Percentiles rank a stretch among this genome's conserved stretches.
Conservation (phyloP, 2,888 invertebrate species). For the Scaeva pyrastri region DNA sequence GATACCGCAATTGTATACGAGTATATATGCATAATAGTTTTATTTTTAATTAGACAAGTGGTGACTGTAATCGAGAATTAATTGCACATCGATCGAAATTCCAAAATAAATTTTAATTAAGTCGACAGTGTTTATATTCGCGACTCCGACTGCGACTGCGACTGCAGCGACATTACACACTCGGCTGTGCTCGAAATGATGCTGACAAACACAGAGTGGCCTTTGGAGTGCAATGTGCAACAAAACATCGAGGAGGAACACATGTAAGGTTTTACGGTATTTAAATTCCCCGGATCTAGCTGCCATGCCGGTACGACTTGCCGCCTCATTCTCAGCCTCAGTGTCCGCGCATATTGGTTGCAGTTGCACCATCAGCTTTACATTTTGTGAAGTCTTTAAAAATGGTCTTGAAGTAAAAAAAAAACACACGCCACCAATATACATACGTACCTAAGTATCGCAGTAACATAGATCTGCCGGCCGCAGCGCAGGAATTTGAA, state of each 20-base stretch:
- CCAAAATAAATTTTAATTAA: slow-evolving; percentile 76
- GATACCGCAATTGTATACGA: slow-evolving; percentile 20
- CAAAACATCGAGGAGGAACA: slow-evolving; percentile 71
- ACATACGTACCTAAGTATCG: slow-evolving; percentile 30
- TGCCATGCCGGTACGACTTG: background rate
- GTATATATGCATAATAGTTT: slow-evolving; percentile 57
- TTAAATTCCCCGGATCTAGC: slow-evolving; percentile 60
- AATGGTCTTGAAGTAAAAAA: slow-evolving; percentile 36
- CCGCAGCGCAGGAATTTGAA: slow-evolving; percentile 65
- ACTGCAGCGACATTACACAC: slow-evolving; percentile 40
- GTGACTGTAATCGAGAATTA: slow-evolving; percentile 76
- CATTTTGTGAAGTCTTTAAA: slow-evolving; percentile 42
- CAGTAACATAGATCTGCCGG: slow-evolving; percentile 51
- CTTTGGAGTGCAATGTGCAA: slow-evolving; percentile 64
- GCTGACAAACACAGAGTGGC: slow-evolving; percentile 62
- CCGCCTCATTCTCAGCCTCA: slow-evolving; percentile 27
- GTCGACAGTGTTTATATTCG: slow-evolving; percentile 58
- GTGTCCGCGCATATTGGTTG: slow-evolving; percentile 1
- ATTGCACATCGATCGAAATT: slow-evolving; percentile 76
- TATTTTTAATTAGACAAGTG: slow-evolving; percentile 76
- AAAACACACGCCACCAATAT: slow-evolving; percentile 1
- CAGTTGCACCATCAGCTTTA: slow-evolving; percentile 7
- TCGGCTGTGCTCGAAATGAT: slow-evolving; percentile 25
- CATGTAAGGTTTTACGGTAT: slow-evolving; percentile 70
- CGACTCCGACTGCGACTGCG: too few relatives aligned